These are phyloP conservation scores for Chloebia gouldiae DNA, from an alignment of 2,113 vertebrate genomes.

Conservation along the genomic window DNA sequence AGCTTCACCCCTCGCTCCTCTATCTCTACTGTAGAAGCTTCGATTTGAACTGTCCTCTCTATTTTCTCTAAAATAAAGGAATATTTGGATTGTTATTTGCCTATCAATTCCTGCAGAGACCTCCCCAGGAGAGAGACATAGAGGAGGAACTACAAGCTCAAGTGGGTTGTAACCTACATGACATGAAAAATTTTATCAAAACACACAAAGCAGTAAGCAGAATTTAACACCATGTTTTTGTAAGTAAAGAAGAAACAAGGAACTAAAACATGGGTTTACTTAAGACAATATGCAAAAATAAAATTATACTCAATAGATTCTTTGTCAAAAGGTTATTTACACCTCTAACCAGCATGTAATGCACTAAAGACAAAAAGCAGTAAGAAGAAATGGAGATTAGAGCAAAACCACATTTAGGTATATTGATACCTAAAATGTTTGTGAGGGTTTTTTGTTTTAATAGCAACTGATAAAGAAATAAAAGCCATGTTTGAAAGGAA, in stretches of 20 bases:
- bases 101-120: neutral
- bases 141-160: neutral
- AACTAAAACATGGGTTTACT: neutral
- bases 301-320: neutral
- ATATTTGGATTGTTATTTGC: neutral
- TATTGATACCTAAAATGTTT: neutral
- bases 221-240: neutral
- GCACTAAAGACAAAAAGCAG: neutral
- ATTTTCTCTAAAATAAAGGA: constrained; percentile 83
- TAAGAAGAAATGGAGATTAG: neutral
- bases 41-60: constrained; percentile 91
- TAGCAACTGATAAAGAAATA: neutral
- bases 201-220: neutral
- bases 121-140: neutral
- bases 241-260: neutral
- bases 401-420: neutral
- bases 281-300: neutral
- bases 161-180: neutral
- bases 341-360: neutral
- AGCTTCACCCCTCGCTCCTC: constrained; percentile 93
- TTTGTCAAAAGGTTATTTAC: neutral
- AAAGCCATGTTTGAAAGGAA: neutral
- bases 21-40: constrained; percentile 92
- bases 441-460: neutral
- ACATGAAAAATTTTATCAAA: neutral